phyloP scores from a whole-genome alignment of 2,113 vertebrate genomes.

The Chloebia gouldiae region DNA sequence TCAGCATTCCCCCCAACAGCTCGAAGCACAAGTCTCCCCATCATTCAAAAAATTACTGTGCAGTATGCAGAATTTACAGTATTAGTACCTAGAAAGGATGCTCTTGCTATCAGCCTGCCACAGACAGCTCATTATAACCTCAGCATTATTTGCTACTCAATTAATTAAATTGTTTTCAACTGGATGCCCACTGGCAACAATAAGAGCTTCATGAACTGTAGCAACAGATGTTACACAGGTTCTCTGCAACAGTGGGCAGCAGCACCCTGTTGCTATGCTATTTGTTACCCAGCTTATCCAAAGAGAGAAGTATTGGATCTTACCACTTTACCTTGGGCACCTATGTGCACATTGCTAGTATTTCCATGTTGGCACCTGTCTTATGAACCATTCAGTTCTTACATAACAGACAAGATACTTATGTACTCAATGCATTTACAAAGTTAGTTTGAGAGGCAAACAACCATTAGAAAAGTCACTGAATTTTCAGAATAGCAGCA shows the following conservation, averaged over 20 bases:
- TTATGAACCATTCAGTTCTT: neutral
- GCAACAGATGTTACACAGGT: neutral
- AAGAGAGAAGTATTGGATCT: neutral
- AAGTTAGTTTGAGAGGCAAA: neutral
- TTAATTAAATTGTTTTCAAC: neutral
- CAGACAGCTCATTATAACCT: neutral
- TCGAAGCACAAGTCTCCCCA: neutral
- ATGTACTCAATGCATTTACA: neutral
- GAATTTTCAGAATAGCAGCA: neutral
- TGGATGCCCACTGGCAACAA: neutral
- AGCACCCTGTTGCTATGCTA: neutral
- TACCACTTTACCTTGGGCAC: neutral
- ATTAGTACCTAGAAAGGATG: neutral
- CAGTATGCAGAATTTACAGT: neutral
- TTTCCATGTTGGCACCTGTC: fast-evolving
- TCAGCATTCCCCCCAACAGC: neutral
- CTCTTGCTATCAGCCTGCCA: neutral
- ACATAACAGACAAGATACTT: neutral
- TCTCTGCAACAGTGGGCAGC: neutral
- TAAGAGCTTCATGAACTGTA: neutral
- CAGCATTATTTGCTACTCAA: neutral
- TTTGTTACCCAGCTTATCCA: neutral
- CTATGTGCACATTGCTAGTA: neutral
- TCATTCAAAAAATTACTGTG: neutral
- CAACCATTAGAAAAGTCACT: neutral